Base-by-base conservation (phyloP, 2,113 vertebrate species). In the Pyrgilauda ruficollis region DNA sequence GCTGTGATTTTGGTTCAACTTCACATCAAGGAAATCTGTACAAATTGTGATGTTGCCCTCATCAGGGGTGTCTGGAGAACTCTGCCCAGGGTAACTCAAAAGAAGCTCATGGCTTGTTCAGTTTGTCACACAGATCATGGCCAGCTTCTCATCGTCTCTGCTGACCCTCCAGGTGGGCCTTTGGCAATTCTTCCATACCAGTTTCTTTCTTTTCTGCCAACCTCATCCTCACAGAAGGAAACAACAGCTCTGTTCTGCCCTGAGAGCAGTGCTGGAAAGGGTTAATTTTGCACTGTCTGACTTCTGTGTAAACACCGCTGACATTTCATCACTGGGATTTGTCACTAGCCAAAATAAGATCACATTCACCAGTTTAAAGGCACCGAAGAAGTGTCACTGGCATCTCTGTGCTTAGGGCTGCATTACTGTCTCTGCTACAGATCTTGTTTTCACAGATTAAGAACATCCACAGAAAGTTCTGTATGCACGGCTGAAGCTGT, bases 261-360 rank as follows among this genome's bases (percentile, higher is more conserved):
- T 63, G 35, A 35, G 15, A 85, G 58, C 1, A 3, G 64, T n/a
- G 47, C 33, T 93, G 28, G 52, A 37, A 78, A 75, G 84, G 72
- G 77, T 95, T 94, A 94, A 94, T 84, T 84, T 75, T 64, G 9
- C 35, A 61, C n/a, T 67, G 64, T 62, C 41, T 85, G 37, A 72
- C 61, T 92, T 93, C 72, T 90, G 55, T 92, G 88, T 92, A 93
- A 90, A 94, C 68, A 84, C 10, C 46, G 80, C 73, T 94, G 91
- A 87, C 95, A 94, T 94, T 92, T 96, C 64, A 82, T 92, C 61
- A 12, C 74, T 68, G 56, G 86, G 84, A 95, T 95, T 95, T 97
- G 92, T 90, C 92, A 97, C 35, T 83, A 96, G 52, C 35, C 75
- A 86, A 83, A 90, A 86, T 77, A 92, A 90, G 68, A 90, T 80